Evolutionary conservation across 1,140 invertebrate genomes (phyloP), one percentile per base, ranked within the genome.

Genomic region (Battus philenor): DNA sequence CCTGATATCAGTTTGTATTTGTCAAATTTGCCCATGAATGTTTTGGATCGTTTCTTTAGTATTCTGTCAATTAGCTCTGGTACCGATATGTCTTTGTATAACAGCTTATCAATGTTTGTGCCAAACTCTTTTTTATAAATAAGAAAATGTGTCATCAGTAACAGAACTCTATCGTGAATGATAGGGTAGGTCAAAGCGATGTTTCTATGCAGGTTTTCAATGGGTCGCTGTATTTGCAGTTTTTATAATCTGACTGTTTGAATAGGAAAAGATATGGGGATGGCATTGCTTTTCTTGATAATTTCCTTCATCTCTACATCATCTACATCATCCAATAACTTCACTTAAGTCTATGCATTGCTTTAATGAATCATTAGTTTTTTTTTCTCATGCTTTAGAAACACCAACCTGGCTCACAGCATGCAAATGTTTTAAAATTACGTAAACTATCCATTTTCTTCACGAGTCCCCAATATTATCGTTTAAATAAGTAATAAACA

Each of bases 51-150:
- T 43, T 90, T 90, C 15, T 83, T 84, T 16, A 91, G 50, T 16
- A 91, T 65, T 11, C 89, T 77, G 43, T 90, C 86, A 11, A 90
- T 85, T 2, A 90, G 83, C 11, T 89, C 75, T 2, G 87, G 58
- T 10, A 91, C 68, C 0, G 73, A 71, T 86, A 90, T 88, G 10
- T 89, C 72, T 59, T 84, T 84, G 55, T 89, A 90, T 9, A 90
- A 54, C 0, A 71, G 56, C 47, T 87, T 88, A 50, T 90, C 89
- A 10, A 88, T 73, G 1, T 46, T 10, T 4, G 79, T 88, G 7
- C 90, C 89, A 53, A 86, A 75, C 10, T 82, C 69, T 30, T 86
- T 72, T 48, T 82, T 83, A 39, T 83, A 75, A 34, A 75, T 67
- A 6, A 83, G 53, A 27, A 80, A 80, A 34, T 83, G 75, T 22